Evolutionary conservation across 2,888 invertebrate species (phyloP).

Genomic region (Oligia fasciuncula): DNA sequence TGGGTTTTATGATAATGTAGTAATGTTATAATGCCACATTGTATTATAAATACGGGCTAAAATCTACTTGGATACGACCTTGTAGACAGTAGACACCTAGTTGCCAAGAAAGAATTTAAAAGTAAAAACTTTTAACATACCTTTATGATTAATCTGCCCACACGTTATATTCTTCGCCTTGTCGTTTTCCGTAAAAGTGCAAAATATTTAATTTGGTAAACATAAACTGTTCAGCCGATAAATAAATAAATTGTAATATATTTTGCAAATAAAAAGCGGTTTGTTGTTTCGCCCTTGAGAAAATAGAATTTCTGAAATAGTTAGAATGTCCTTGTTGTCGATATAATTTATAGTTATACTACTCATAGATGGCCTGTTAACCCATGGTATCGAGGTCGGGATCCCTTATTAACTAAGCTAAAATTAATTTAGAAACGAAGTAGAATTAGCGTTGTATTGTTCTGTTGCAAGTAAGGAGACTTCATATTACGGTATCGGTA

Average conservation of each 20-base stretch:
- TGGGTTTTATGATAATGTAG: slow-evolving; percentile 6
- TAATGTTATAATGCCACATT: slow-evolving; percentile 16
- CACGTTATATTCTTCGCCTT: slow-evolving; percentile 40
- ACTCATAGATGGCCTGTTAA: slow-evolving; percentile 38
- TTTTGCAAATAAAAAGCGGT: slow-evolving; percentile 30
- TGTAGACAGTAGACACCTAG: slow-evolving; percentile 25
- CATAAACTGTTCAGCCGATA: slow-evolving; percentile 28
- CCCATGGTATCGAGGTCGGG: slow-evolving; percentile 25
- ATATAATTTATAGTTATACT: slow-evolving; percentile 32
- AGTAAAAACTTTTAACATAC: slow-evolving; percentile 43
- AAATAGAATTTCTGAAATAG: slow-evolving; percentile 48
- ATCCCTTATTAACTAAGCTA: slow-evolving; percentile 20
- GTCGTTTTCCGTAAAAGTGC: slow-evolving; percentile 55
- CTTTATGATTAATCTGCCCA: slow-evolving; percentile 54
- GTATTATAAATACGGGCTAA: slow-evolving; percentile 25
- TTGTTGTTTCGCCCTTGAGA: slow-evolving; percentile 34
- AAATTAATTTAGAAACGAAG: slow-evolving; percentile 27
- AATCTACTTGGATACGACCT: slow-evolving; percentile 55
- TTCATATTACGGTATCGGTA: slow-evolving; percentile 63
- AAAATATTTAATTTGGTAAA: slow-evolving; percentile 47
- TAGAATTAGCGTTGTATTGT: slow-evolving; percentile 30
- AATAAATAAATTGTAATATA: neutral
- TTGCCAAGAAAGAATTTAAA: slow-evolving; percentile 49
- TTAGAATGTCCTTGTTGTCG: slow-evolving; percentile 33
- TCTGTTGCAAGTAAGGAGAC: slow-evolving; percentile 56